phyloP scores from a whole-genome alignment of 1,140 invertebrate genomes.

The Drosophila albomicans region DNA sequence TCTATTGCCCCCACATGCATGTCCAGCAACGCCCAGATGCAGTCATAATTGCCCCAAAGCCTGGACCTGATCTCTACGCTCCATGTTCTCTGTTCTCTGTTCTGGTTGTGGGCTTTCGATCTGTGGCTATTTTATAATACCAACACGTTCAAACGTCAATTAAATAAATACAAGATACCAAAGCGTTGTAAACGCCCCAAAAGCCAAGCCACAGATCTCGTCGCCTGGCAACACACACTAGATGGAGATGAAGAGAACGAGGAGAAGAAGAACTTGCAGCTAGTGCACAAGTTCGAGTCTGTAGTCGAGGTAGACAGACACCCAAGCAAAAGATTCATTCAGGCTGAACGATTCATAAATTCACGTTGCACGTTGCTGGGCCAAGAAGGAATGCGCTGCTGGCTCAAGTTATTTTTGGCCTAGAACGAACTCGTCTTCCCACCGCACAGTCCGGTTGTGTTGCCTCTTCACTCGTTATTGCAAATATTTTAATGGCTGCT shows the following conservation, averaged over 20 bases:
- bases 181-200: constrained; percentile 81
- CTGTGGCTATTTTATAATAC: constrained; percentile 77
- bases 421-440: constrained; percentile 32
- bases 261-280: neutral
- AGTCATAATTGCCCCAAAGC: constrained; percentile 72
- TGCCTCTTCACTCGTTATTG: neutral
- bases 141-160: constrained; percentile 82
- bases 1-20: constrained; percentile 78
- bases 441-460: too few relatives aligned
- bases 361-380: constrained; percentile 27
- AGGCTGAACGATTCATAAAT: constrained; percentile 73
- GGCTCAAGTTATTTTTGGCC: constrained; percentile 49
- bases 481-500: constrained; percentile 75
- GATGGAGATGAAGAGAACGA: neutral
- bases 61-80: constrained; percentile 27
- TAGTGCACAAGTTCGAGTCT: neutral
- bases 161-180: constrained; percentile 83
- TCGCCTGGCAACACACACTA: constrained; percentile 9
- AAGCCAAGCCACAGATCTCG: constrained; percentile 39
- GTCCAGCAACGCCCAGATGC: constrained; percentile 77
- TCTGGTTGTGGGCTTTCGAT: constrained; percentile 10
- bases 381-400: constrained; percentile 60
- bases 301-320: constrained; percentile 37
- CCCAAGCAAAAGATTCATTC: constrained; percentile 69
- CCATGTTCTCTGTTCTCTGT: neutral